Conservation (phyloP, 2,888 invertebrate species). For the Ceraclea dissimilis region DNA sequence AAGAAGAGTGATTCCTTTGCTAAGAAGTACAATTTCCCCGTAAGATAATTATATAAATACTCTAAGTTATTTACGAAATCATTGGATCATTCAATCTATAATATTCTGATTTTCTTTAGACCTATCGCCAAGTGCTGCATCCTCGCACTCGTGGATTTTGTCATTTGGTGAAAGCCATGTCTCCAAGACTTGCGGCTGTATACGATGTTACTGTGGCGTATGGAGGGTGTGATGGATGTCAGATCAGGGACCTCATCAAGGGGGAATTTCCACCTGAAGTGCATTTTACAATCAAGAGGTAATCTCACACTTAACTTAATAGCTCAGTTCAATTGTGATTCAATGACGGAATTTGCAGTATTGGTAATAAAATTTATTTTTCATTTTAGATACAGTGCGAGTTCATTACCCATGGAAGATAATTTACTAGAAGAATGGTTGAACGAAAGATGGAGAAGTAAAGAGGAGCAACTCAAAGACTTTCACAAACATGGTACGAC, state of each 20-base stretch:
- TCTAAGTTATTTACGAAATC: background rate
- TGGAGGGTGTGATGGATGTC: constrained; percentile 66
- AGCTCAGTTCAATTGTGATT: background rate
- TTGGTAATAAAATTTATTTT: too few species aligned
- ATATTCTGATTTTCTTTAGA: constrained; percentile 28
- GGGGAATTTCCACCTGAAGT: constrained; percentile 70
- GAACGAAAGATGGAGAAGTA: constrained; percentile 57
- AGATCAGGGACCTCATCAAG: constrained; percentile 60
- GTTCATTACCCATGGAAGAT: constrained; percentile 52
- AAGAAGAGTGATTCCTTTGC: constrained; percentile 67
- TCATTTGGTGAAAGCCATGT: constrained; percentile 50
- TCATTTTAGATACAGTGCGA: constrained; percentile 47
- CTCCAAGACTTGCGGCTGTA: constrained; percentile 61
- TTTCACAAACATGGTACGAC: constrained; percentile 52
- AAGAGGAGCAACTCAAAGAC: constrained; percentile 53
- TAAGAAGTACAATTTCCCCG: constrained; percentile 56
- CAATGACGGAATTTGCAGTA: too few species aligned
- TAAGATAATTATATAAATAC: constrained; percentile 29
- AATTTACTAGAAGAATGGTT: constrained; percentile 54
- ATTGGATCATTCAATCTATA: background rate
- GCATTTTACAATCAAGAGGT: constrained; percentile 68
- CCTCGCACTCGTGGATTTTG: constrained; percentile 79
- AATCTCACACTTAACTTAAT: constrained; percentile 15
- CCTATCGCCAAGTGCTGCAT: constrained; percentile 72
- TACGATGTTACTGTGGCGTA: constrained; percentile 85